phyloP scores from a whole-genome alignment of 2,888 invertebrate genomes.

The Thera britannica region DNA sequence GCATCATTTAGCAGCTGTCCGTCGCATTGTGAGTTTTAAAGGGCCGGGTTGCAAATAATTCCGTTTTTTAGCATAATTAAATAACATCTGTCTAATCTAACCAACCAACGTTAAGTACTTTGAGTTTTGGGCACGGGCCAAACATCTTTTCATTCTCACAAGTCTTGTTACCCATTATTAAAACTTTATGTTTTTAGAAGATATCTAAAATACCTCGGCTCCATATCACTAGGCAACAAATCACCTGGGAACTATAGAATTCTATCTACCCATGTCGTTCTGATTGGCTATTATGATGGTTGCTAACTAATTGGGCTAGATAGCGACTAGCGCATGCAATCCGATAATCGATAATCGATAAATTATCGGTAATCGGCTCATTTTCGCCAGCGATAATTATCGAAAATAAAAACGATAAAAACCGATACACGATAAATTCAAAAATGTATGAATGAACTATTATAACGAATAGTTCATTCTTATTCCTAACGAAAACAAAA shows the following conservation, averaged over 20 bases:
- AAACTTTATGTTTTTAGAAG: not conserved
- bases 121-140: not conserved
- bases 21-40: not conserved
- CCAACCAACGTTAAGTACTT: constrained; percentile 5
- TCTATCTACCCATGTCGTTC: constrained; percentile 36
- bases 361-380: too few species aligned
- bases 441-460: too few species aligned
- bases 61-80: constrained; percentile 13
- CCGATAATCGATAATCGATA: too few species aligned
- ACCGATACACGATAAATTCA: too few species aligned
- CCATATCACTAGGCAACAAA: constrained; percentile 18
- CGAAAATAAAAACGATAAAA: too few species aligned
- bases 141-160: not conserved
- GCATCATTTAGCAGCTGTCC: constrained; percentile 15
- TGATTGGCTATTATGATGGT: constrained; percentile 42
- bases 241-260: constrained; percentile 23
- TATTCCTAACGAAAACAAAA: too few species aligned
- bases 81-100: constrained; percentile 11
- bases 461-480: too few species aligned
- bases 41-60: constrained; percentile 12
- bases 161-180: not conserved
- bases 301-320: constrained; percentile 43
- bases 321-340: too few species aligned
- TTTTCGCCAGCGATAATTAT: too few species aligned
- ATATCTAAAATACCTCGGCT: not conserved